Evolutionary conservation across 2,797 vertebrate genomes (phyloP).

Genomic region (Microctenopoma lineatum): DNA sequence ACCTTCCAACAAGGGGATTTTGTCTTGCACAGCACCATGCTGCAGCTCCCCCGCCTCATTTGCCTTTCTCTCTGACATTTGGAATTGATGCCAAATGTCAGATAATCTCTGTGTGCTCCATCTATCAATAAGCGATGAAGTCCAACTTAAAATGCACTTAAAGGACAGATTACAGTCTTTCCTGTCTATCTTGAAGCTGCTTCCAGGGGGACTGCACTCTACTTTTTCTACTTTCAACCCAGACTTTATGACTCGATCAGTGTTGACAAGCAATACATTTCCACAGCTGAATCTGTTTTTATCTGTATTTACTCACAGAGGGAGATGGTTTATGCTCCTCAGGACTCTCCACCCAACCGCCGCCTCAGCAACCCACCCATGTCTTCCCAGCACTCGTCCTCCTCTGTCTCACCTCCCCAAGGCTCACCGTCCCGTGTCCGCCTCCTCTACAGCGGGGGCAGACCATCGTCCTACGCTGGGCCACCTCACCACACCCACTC

Average conservation of each 20-base stretch:
- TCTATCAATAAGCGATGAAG: constrained; percentile 47
- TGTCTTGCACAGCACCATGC: not conserved
- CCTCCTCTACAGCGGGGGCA: constrained; percentile 91
- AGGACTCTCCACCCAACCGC: constrained; percentile 92
- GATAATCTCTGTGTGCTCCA: constrained; percentile 34
- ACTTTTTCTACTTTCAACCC: too few relatives aligned
- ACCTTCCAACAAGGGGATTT: not conserved
- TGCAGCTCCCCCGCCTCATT: constrained; percentile 13
- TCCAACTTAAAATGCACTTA: constrained; percentile 32
- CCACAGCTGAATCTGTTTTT: not conserved
- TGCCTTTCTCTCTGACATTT: constrained; percentile 24
- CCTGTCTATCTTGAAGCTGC: constrained; percentile 27
- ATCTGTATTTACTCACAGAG: constrained; percentile 76
- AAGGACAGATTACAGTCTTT: constrained; percentile 27
- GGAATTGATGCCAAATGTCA: constrained; percentile 33
- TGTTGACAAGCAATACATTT: too few relatives aligned
- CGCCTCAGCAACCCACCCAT: constrained; percentile 90
- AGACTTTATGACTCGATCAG: too few relatives aligned
- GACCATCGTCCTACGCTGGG: constrained; percentile 94
- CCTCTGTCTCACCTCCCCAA: constrained; percentile 88
- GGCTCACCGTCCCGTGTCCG: constrained; percentile 90
- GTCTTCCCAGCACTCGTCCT: constrained; percentile 78
- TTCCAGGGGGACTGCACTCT: not conserved
- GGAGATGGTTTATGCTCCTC: constrained; percentile 95
- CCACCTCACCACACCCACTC: constrained; percentile 83